Percentiles rank a stretch among this genome's conserved stretches.
phyloP scores from a whole-genome alignment of 2,888 invertebrate genomes.

The Drosophila tanythrix region DNA sequence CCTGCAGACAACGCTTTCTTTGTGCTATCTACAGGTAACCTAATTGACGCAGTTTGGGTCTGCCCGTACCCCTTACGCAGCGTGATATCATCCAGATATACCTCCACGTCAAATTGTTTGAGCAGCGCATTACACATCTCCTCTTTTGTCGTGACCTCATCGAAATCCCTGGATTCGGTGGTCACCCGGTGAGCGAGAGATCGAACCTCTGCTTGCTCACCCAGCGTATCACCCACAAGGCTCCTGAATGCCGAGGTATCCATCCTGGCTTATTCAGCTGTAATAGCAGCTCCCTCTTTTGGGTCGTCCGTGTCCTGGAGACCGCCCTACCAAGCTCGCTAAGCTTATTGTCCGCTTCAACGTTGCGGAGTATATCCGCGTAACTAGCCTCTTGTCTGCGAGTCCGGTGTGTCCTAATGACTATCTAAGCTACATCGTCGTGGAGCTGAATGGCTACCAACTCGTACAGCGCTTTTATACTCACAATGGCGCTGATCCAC shows the following conservation, averaged over 20 bases:
- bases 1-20: too few species aligned
- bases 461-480: neutral
- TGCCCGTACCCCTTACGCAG: too few species aligned
- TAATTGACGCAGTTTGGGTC: too few species aligned
- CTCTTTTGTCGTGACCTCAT: neutral
- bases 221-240: neutral
- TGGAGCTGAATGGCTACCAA: neutral
- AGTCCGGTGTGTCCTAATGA: neutral
- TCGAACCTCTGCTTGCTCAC: neutral
- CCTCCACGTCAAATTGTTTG: too few species aligned
- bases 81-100: too few species aligned
- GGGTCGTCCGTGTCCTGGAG: neutral
- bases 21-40: too few species aligned
- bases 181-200: neutral
- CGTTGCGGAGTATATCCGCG: too few species aligned
- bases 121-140: neutral
- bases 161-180: neutral
- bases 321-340: too few species aligned
- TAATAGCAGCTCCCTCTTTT: neutral
- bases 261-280: neutral
- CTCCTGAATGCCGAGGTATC: neutral
- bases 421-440: neutral
- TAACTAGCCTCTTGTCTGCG: neutral
- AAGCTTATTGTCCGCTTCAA: too few species aligned
- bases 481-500: neutral